Evolutionary conservation across 2,113 vertebrate genomes (phyloP).

Genomic region (Agapornis roseicollis): DNA sequence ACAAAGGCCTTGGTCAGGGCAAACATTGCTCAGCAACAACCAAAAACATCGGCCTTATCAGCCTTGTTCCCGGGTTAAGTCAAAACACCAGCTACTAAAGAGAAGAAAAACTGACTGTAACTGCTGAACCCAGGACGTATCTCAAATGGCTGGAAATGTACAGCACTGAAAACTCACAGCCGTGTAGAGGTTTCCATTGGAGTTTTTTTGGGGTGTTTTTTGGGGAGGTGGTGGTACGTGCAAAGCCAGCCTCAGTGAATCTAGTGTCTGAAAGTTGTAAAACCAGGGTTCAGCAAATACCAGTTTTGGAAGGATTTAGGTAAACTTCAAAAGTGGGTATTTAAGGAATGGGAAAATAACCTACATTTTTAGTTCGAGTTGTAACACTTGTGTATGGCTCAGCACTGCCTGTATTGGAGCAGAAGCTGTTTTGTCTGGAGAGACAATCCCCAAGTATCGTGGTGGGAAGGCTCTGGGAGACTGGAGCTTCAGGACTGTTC

Average conservation of each 20-base stretch:
- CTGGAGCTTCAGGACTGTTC: not conserved
- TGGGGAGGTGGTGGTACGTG: not conserved
- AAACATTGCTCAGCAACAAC: too few species aligned
- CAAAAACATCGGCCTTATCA: too few species aligned
- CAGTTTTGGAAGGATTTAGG: not conserved
- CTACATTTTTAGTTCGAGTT: not conserved
- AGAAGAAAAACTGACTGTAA: too few species aligned
- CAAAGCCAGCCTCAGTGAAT: not conserved
- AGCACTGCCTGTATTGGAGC: not conserved
- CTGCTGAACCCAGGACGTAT: too few species aligned
- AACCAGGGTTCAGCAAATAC: not conserved
- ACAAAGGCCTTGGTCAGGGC: too few species aligned
- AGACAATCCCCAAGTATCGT: not conserved
- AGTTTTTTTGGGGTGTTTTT: not conserved
- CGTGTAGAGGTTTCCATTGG: not conserved
- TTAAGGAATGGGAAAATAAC: not conserved
- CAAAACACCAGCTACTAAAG: too few species aligned
- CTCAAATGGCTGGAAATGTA: not conserved
- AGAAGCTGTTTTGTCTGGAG: not conserved
- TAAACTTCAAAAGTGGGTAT: not conserved
- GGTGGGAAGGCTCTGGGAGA: not conserved
- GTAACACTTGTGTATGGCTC: accelerated
- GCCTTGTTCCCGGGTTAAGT: too few species aligned
- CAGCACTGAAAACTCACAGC: not conserved
- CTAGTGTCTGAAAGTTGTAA: not conserved